Percentiles rank a stretch among this genome's conserved stretches.
Conservation (phyloP, 2,888 invertebrate genomes). For the Deilephila elpenor region DNA sequence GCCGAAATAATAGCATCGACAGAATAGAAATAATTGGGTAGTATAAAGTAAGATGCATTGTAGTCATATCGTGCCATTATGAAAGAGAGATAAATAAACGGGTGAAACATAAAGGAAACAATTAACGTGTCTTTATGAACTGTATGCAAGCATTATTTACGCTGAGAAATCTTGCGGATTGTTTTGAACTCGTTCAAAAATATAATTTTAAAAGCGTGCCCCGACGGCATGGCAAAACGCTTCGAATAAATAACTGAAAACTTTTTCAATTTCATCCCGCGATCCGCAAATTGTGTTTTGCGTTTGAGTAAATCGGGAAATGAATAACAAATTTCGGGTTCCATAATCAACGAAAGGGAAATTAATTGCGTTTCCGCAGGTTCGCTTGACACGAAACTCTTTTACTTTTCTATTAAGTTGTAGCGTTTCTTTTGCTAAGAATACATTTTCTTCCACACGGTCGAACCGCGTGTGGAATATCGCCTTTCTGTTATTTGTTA, state of each 20-base stretch:
- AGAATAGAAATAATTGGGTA: no score
- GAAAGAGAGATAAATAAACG: no score
- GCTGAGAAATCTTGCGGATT: constrained; percentile 17
- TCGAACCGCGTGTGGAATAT: background rate
- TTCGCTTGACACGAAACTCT: constrained; percentile 35
- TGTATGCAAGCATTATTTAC: background rate
- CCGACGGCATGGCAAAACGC: constrained; percentile 66
- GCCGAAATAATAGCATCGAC: no score
- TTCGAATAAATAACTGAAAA: constrained; percentile 82
- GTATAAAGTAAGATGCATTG: no score
- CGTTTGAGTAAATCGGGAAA: constrained; percentile 79
- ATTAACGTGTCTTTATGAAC: no score
- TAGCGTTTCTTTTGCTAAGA: constrained; percentile 22
- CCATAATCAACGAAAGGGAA: constrained; percentile 68
- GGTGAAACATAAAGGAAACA: no score
- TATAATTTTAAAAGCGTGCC: constrained; percentile 69
- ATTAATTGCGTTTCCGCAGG: constrained; percentile 66
- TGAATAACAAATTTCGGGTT: constrained; percentile 78
- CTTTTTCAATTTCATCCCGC: constrained; percentile 82
- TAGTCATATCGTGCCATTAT: no score
- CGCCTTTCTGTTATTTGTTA: background rate
- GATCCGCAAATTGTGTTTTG: constrained; percentile 82
- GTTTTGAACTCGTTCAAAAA: constrained; percentile 58
- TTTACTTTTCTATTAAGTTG: constrained; percentile 31
- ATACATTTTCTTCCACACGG: constrained; percentile 18